Conservation (phyloP, 1,140 invertebrate genomes). For the Nylanderia fulva region DNA sequence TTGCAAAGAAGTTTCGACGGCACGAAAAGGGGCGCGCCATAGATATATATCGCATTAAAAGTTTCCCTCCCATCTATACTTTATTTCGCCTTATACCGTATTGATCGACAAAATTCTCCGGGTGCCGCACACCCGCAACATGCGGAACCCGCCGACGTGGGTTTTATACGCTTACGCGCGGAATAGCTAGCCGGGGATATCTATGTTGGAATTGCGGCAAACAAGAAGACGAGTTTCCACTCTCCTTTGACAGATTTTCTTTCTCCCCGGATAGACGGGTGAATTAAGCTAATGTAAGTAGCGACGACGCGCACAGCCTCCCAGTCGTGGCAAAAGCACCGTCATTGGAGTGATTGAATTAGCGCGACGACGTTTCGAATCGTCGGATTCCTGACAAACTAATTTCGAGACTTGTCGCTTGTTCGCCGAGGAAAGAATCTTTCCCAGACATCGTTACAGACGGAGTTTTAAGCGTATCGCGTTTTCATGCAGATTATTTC, state of each 20-base stretch:
- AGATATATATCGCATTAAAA: conserved; percentile 53
- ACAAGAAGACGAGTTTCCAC: not conserved
- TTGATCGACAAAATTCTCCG: conserved; percentile 44
- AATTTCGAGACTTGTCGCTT: conserved; percentile 9
- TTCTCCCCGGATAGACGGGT: not conserved
- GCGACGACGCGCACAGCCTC: conserved; percentile 5
- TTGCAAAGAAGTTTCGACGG: not conserved
- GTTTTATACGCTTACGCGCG: conserved; percentile 25
- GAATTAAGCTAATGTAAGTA: conserved; percentile 46
- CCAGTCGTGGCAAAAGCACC: not conserved
- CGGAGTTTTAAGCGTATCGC: not conserved
- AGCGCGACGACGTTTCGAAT: conserved; percentile 11
- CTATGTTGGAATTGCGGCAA: conserved; percentile 13
- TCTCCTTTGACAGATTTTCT: not conserved
- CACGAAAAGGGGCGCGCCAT: not conserved
- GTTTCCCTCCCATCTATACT: conserved; percentile 45
- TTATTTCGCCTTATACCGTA: conserved; percentile 25
- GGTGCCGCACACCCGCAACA: not conserved
- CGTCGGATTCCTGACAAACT: not conserved
- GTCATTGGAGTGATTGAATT: conserved; percentile 32
- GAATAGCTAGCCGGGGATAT: not conserved
- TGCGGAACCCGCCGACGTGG: conserved; percentile 17
- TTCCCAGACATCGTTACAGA: not conserved
- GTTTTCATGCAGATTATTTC: not conserved
- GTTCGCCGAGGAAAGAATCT: not conserved